Evolutionary conservation across 2,113 vertebrate genomes (phyloP), one percentile per base, ranked within the genome.

Genomic region (Tautogolabrus adspersus): DNA sequence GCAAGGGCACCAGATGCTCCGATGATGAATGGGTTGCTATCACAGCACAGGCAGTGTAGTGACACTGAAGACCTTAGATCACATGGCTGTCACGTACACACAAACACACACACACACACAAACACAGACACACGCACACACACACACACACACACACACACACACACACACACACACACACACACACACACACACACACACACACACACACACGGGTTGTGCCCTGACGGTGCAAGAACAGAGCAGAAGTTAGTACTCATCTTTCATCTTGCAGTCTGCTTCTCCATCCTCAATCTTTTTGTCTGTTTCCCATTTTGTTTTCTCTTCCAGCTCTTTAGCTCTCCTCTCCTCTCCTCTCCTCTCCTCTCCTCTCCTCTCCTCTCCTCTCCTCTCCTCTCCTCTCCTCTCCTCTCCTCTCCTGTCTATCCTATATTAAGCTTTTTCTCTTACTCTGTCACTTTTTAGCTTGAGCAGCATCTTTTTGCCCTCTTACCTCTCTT

Each of bases 1-100:
- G 87, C 85, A 88, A 90, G 91, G 89, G 84, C 86, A 88, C 84
- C 88, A 89, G 88, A 89, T 92, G 88, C 73, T 86, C 49, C 30
- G 64, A 83, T 91, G 90, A 92, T 92, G 84, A 91, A 91, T 88
- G 84, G 66, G 75, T 68, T 87, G 84, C 84, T 86, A 85, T 92
- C 90, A 87, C 90, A 84, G 84, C 83, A 75, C 61, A 70, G 90
- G 87, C 88, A 90, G 83, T 67, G 77, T 82, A 87, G 83, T 90
- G 91, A 90, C 90, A 92, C 87, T 64, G 70, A 91, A 90, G 86
- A 89, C 90, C 87, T 90, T 82, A 88, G 82, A 90, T 92, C 91
- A 88, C 87, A 86, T 85, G 79, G 66, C 72, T 82, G 75, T 81
- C 85, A 74, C 15, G 16, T 15, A 64, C 84, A 81, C 46, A 61